phyloP scores from a whole-genome alignment of 2,888 invertebrate species.

The Apeira syringaria region DNA sequence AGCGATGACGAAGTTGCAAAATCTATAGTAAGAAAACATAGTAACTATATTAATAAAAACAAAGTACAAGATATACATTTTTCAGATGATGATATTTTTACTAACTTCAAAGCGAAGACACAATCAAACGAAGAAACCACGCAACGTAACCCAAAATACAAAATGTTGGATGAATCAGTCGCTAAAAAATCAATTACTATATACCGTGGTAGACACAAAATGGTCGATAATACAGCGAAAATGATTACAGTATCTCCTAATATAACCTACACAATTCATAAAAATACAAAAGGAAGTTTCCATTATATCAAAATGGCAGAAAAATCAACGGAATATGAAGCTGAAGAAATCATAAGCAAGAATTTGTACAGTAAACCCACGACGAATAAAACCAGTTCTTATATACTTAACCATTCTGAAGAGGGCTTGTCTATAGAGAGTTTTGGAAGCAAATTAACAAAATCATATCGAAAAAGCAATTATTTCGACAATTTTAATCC shows the following conservation, averaged over 20 bases:
- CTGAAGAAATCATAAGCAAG: not conserved
- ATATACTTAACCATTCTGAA: constrained; percentile 2
- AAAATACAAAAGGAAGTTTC: not conserved
- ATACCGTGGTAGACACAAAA: not conserved
- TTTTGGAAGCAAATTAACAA: constrained; percentile 4
- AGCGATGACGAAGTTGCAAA: too few relatives aligned
- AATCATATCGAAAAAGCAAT: constrained; percentile 8
- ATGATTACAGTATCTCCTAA: not conserved
- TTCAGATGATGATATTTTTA: not conserved
- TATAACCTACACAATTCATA: not conserved
- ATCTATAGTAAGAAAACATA: too few relatives aligned
- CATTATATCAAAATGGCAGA: not conserved
- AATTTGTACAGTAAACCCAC: not conserved
- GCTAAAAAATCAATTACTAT: not conserved
- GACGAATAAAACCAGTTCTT: not conserved
- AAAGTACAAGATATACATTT: not conserved
- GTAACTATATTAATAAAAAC: not conserved
- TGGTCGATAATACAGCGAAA: not conserved
- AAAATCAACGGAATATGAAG: not conserved
- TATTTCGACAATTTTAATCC: not conserved
- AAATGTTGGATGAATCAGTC: not conserved
- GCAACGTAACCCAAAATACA: not conserved
- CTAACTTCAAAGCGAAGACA: not conserved
- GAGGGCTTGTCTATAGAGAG: constrained; percentile 22
- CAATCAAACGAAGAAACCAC: not conserved